A percentile compares a stretch with the other conserved stretches of the same genome.
Conservation (phyloP, 2,113 vertebrate species). For the Oostethus manadensis region DNA sequence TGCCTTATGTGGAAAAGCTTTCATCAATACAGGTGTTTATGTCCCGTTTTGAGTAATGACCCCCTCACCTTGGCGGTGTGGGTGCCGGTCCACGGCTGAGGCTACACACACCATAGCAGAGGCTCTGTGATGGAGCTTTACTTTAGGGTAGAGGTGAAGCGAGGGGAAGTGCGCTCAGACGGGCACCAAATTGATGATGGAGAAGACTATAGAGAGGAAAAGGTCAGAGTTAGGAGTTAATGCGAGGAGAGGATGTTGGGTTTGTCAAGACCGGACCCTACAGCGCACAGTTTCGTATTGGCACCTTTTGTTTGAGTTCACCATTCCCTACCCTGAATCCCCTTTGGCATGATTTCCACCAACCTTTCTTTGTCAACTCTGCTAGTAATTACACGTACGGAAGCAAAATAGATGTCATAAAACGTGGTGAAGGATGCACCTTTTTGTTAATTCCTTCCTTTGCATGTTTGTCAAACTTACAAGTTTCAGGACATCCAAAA, state of each 20-base stretch:
- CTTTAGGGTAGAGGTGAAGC: slow-evolving; percentile 27
- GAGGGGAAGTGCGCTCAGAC: slow-evolving; percentile 13
- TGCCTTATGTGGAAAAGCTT: background rate
- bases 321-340: background rate
- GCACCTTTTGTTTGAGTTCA: slow-evolving; percentile 4
- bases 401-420: slow-evolving; percentile 7
- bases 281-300: slow-evolving; percentile 19
- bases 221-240: slow-evolving; percentile 56
- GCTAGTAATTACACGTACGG: background rate
- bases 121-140: slow-evolving; percentile 23
- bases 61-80: slow-evolving; percentile 14
- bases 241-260: slow-evolving; percentile 40
- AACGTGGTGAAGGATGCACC: too few species aligned
- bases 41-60: background rate
- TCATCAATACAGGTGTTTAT: background rate
- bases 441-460: too few species aligned
- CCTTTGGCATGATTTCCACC: background rate
- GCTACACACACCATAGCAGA: background rate
- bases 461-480: too few species aligned
- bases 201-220: slow-evolving; percentile 54
- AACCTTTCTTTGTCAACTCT: background rate
- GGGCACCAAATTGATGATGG: slow-evolving; percentile 44
- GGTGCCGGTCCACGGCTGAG: background rate
- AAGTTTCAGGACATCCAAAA: too few species aligned
- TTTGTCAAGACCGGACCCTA: slow-evolving; percentile 58